Evolutionary conservation across 2,113 vertebrate species (phyloP), one percentile per base, ranked within the genome.

Genomic region (Myiozetetes cayanensis): DNA sequence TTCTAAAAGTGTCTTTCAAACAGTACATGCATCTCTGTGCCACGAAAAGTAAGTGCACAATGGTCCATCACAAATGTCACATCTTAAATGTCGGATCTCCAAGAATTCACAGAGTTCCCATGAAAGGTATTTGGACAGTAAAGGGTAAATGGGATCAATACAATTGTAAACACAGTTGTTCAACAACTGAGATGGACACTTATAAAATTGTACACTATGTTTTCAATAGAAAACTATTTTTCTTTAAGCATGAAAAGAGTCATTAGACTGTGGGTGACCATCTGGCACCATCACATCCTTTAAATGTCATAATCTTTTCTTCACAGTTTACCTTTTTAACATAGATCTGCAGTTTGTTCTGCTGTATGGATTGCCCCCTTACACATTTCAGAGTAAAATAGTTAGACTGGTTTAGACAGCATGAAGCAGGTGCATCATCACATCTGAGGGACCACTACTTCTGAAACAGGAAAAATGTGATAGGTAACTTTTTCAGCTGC

Each of bases 1-100:
- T 89, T 81, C 28, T 71, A 58, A 81, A 92, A 28, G n/a, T 78
- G n/a, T 78, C 52, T 89, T 90, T 94, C 72, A 90, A 66, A 88
- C 9, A 25, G 55, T 13, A 84, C 11, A 13, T 20, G 21, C 22
- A 68, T 21, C 33, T 50, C 63, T 6, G 5, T 71, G 31, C 9
- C 49, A 62, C 17, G 23, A 59, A 79, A 92, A 90, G 46, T 37
- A 83, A 82, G 67, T 27, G 20, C 10, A 74, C 4, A 6, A 5
- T 41, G 33, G 17, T 59, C 19, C 28, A 20, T 53, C 43, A 37
- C 13, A 62, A 81, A 47, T 74, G 78, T 8, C 21, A 4, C 43
- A 62, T 15, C 24, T 77, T 85, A 63, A 83, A 70, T 41, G 33
- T 12, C 1, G 2, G 15, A 21, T 80, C 6, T 17, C 10, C 4